phyloP scores from a whole-genome alignment of 1,140 invertebrate genomes.

The Brachionus plicatilis region DNA sequence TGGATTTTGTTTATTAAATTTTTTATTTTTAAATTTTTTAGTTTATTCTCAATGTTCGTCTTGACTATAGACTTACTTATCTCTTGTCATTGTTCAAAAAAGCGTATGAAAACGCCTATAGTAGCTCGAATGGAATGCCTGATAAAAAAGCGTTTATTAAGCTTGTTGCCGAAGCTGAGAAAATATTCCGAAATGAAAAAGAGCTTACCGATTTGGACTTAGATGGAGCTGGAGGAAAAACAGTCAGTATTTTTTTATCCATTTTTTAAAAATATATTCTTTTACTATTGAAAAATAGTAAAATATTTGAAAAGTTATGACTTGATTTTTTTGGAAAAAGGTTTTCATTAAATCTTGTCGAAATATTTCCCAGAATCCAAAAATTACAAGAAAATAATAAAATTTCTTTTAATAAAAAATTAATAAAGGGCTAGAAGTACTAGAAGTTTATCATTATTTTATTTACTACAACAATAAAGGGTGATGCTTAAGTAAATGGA shows the following conservation, averaged over 20 bases:
- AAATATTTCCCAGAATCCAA: too few species aligned
- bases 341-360: too few species aligned
- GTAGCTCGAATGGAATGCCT: background rate
- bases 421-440: too few species aligned
- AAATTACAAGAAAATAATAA: too few species aligned
- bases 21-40: constrained; percentile 90
- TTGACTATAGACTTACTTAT: constrained; percentile 94
- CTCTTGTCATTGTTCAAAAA: constrained; percentile 92
- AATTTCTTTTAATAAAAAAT: too few species aligned
- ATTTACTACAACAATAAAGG: too few species aligned
- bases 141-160: constrained; percentile 21
- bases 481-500: too few species aligned
- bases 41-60: constrained; percentile 90
- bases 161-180: constrained; percentile 19
- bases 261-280: constrained; percentile 68
- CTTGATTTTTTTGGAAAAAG: too few species aligned
- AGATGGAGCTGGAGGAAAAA: constrained; percentile 85
- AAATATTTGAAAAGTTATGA: too few species aligned
- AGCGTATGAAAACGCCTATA: constrained; percentile 54
- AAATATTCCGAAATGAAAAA: constrained; percentile 40
- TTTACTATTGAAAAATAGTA: too few species aligned
- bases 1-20: constrained; percentile 87
- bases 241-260: constrained; percentile 68
- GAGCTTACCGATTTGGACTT: constrained; percentile 67
- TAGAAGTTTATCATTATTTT: too few species aligned